These are phyloP conservation scores for Tor tambroides DNA, from an alignment of 2,113 vertebrate species.

Conservation along the genomic window DNA sequence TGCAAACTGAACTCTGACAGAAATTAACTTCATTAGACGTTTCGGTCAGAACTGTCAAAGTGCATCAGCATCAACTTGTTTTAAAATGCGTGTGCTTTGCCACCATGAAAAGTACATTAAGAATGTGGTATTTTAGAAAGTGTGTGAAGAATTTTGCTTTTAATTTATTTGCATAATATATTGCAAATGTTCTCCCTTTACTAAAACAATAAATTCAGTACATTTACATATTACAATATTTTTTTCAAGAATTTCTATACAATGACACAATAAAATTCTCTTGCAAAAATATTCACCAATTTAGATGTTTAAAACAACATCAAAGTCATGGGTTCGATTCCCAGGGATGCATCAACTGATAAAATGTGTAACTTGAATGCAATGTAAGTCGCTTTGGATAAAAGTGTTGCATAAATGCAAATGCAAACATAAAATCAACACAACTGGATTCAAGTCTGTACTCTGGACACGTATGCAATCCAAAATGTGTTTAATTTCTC, in stretches of 20 bases:
- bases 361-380: not conserved
- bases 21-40: slow-evolving; percentile 24
- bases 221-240: not conserved
- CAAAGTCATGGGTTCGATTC: not conserved
- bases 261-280: not conserved
- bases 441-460: not conserved
- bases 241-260: not conserved
- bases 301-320: not conserved
- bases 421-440: not conserved
- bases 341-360: not conserved
- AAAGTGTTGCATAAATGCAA: not conserved
- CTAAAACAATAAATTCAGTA: not conserved
- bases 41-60: not conserved
- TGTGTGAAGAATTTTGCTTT: not conserved
- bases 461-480: not conserved
- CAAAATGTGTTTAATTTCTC: not conserved
- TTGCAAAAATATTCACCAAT: not conserved
- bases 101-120: not conserved
- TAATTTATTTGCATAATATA: not conserved
- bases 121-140: not conserved
- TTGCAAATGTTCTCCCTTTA: not conserved
- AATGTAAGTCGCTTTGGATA: not conserved
- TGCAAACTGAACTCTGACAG: slow-evolving; percentile 17
- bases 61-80: not conserved
- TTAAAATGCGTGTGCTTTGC: not conserved